A percentile compares a stretch with the other conserved stretches of the same genome.
These are phyloP conservation scores for Galeopsomyia nigrocyanea DNA, from an alignment of 2,888 invertebrate genomes.

Conservation along the genomic window DNA sequence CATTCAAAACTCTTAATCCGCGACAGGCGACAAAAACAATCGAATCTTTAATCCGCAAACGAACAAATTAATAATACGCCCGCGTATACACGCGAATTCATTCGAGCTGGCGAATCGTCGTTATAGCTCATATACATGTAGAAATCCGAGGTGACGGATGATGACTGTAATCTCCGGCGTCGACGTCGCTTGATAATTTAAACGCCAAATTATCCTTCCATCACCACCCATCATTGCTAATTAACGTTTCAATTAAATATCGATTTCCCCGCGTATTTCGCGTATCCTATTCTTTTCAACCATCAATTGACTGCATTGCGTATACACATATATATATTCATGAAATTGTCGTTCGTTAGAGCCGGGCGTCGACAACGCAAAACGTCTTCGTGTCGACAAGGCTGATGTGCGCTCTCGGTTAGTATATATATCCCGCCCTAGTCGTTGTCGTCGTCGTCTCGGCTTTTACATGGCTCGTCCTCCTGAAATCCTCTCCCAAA, in stretches of 20 bases:
- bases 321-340: no score
- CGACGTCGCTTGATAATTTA: conserved; percentile 27
- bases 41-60: no score
- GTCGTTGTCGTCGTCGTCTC: neutral
- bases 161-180: conserved; percentile 39
- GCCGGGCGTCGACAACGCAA: neutral
- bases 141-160: conserved; percentile 42
- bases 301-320: no score
- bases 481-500: neutral
- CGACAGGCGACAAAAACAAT: no score
- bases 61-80: no score
- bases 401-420: conserved; percentile 27
- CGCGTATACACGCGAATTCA: conserved; percentile 10
- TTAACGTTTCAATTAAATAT: conserved; percentile 40
- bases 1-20: no score
- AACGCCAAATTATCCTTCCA: neutral
- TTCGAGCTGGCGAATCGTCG: neutral
- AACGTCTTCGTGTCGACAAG: conserved; percentile 36
- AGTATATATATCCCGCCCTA: no score
- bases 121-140: neutral
- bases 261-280: conserved; percentile 1
- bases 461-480: no score
- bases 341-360: no score
- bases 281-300: no score
- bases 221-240: conserved; percentile 5